Evolutionary conservation across 1,140 invertebrate genomes (phyloP).

Genomic region (Heterodera schachtii): DNA sequence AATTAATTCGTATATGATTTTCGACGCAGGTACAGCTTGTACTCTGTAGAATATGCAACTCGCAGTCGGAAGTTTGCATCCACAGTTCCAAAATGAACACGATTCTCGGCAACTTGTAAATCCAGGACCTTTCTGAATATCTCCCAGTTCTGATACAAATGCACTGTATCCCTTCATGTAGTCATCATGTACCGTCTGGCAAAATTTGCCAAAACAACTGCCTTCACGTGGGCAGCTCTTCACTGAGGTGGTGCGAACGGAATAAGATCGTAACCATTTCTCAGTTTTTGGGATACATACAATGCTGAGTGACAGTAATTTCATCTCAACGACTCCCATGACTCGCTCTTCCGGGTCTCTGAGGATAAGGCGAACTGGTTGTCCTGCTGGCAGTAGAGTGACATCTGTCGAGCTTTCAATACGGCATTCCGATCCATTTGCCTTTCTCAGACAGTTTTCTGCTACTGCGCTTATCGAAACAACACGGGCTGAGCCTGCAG

Average conservation of each 20-base stretch:
- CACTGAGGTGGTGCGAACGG: background rate
- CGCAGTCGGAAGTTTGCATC: background rate
- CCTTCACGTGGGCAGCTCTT: background rate
- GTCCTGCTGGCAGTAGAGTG: background rate
- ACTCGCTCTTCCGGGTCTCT: background rate
- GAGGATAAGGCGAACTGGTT: background rate
- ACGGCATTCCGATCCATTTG: background rate
- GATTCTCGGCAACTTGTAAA: background rate
- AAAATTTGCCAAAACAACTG: background rate
- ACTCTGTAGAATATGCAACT: background rate
- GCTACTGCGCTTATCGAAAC: conserved; percentile 1
- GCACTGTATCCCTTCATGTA: background rate
- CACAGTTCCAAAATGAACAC: background rate
- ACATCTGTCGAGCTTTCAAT: background rate
- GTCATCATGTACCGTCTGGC: background rate
- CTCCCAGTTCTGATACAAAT: background rate
- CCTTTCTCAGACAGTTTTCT: background rate
- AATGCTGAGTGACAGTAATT: background rate
- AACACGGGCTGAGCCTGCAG: background rate
- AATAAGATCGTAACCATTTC: background rate
- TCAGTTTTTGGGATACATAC: background rate
- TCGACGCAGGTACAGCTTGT: background rate
- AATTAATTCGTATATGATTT: background rate
- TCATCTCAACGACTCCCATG: conserved; percentile 3
- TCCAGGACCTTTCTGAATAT: background rate